Evolutionary conservation across 1,140 invertebrate species (phyloP).

Genomic region (Panonychus citri): DNA sequence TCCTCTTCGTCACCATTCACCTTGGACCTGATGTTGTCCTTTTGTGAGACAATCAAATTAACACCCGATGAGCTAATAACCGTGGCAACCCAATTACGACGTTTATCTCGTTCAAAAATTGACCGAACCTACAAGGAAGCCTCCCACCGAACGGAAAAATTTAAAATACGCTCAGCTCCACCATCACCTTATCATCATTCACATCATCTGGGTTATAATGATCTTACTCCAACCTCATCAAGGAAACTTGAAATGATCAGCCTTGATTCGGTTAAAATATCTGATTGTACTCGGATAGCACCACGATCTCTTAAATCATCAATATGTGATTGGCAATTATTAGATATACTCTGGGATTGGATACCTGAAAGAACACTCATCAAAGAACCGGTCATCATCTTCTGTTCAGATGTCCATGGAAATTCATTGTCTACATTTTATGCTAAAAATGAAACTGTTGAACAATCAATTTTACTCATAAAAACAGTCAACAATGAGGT

Average conservation of each 20-base stretch:
- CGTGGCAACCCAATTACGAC: background rate
- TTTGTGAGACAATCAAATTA: conserved; percentile 7
- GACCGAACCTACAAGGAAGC: background rate
- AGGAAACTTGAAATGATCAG: background rate
- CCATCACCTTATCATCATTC: background rate
- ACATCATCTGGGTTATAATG: background rate
- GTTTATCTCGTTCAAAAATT: background rate
- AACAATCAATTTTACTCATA: conserved; percentile 25
- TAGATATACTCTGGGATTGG: conserved; percentile 59
- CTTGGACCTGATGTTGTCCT: conserved; percentile 3
- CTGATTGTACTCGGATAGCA: conserved; percentile 2
- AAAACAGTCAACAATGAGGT: conserved; percentile 27
- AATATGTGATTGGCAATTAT: conserved; percentile 1
- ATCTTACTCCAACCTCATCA: background rate
- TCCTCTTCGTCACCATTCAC: conserved; percentile 1
- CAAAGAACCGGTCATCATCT: conserved; percentile 77
- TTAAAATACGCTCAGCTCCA: background rate
- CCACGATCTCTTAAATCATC: conserved; percentile 7
- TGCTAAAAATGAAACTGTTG: conserved; percentile 33
- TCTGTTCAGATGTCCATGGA: conserved; percentile 86
- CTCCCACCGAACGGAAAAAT: no score
- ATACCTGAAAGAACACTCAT: conserved; percentile 79
- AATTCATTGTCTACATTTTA: conserved; percentile 40
- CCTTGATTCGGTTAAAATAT: background rate
- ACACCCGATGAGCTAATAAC: background rate